Base-by-base conservation (phyloP, 2,797 vertebrate species). In the Pipistrellus kuhlii region DNA sequence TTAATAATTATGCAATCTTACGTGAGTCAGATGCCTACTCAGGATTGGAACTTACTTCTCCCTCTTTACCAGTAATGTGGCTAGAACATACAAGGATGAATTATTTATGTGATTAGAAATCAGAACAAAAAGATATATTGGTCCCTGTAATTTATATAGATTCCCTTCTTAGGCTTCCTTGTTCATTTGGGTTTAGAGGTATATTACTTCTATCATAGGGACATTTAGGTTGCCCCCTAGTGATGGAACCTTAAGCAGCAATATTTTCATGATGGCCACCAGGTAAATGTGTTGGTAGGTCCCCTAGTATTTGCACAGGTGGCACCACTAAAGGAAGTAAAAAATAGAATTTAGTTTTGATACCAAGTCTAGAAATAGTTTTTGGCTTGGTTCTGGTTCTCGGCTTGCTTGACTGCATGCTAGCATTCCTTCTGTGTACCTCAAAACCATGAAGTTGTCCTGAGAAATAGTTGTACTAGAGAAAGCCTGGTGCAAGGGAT, bases 301-400 rank as follows among this genome's bases (percentile, higher is more conserved):
- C 6, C 21, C 69, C 59, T 25, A 59, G 9, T 64, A 75, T 46
- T 59, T 32, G n/a, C 46, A 76, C 81, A 53, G 51, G 46, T n/a
- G 48, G 21, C 6, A 30, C 35, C 15, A 87, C 23, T 92, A 53
- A 90, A 55, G 57, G 64, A 73, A 13, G 44, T 83, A 62, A 83
- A 91, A 89, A 32, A 44, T 21, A 35, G 21, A 44, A 32, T 82
- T 86, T 85, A 41, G 51, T 68, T 82, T 87, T 46, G 38, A 84
- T 69, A 75, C 30, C 18, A 84, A 46, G 9, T 85, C 87, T 15
- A 84, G 32, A 85, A 94, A 68, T 18, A 5, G 15, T 85, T 13
- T 68, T 93, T 91, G 80, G 41, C 25, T 66, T 87, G 46, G 38
- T 90, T 81, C 62, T 69, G 41, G 35, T 86, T 62, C 55, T 62